Percentiles rank a stretch among this genome's conserved stretches.
Evolutionary conservation across 2,113 vertebrate genomes (phyloP).

Genomic region (Setophaga coronata): DNA sequence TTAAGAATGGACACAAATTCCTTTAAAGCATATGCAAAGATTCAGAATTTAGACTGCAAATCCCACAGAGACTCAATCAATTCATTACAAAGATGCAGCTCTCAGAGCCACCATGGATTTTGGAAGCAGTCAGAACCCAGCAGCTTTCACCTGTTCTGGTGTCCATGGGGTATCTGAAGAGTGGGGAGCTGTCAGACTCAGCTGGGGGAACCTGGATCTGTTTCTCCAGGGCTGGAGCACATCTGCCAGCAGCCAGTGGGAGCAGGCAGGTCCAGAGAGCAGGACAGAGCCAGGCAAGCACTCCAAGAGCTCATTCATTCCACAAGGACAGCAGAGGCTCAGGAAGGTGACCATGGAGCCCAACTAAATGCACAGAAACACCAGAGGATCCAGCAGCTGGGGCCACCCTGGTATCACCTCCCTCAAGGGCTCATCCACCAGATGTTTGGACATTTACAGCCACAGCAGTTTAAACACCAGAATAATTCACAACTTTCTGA

Average conservation of each 20-base stretch:
- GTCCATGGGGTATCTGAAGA: fast-evolving
- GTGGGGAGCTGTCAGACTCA: neutral
- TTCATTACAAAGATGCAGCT: neutral
- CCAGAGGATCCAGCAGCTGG: neutral
- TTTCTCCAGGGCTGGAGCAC: fast-evolving
- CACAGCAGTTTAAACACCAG: neutral
- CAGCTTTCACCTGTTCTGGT: neutral
- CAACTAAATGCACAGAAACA: neutral
- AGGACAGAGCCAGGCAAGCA: too few species aligned
- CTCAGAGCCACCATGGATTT: neutral
- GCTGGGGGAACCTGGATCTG: too few species aligned
- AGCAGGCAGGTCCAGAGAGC: neutral
- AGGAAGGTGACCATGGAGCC: neutral
- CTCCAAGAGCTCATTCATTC: neutral
- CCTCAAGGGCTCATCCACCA: neutral
- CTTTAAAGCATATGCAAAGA: neutral
- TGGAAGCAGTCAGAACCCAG: neutral
- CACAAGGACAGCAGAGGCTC: neutral
- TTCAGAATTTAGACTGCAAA: neutral
- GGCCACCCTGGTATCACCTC: fast-evolving
- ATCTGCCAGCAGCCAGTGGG: neutral
- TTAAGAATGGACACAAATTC: neutral
- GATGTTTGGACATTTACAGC: neutral
- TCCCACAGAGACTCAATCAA: fast-evolving
- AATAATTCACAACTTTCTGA: neutral